phyloP scores from a whole-genome alignment of 2,113 vertebrate genomes.

The Etheostoma spectabile region DNA sequence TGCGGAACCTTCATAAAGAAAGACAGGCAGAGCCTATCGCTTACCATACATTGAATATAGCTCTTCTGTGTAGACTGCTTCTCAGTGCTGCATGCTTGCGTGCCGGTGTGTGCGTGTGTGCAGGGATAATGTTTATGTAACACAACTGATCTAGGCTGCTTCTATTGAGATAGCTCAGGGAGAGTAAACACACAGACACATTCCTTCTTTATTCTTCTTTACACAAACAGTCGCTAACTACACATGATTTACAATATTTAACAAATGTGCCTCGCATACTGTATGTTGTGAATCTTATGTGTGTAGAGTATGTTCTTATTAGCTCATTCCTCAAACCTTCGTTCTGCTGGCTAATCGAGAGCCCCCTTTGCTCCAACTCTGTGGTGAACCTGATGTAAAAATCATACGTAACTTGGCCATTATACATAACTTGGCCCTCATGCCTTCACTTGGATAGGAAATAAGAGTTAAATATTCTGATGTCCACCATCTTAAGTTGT shows the following conservation, averaged over 20 bases:
- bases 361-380: not conserved
- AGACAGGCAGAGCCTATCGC: conserved; percentile 46
- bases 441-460: not conserved
- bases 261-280: conserved; percentile 24
- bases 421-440: not conserved
- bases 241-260: conserved; percentile 48
- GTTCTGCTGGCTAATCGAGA: not conserved
- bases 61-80: conserved; percentile 62
- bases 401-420: not conserved
- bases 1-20: conserved; percentile 47
- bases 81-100: conserved; percentile 18
- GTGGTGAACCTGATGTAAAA: not conserved
- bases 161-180: conserved; percentile 32
- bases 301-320: conserved; percentile 25
- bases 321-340: conserved; percentile 28
- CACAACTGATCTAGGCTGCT: conserved; percentile 49
- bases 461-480: not conserved
- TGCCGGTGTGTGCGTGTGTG: not conserved
- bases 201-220: too few species aligned
- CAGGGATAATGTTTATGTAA: conserved; percentile 39
- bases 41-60: conserved; percentile 73
- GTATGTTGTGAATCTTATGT: not conserved
- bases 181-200: conserved; percentile 23
- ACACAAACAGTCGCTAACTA: not conserved
- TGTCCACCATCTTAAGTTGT: not conserved